Conservation (phyloP, 2,113 vertebrate species). For the Oryzias woworae region DNA sequence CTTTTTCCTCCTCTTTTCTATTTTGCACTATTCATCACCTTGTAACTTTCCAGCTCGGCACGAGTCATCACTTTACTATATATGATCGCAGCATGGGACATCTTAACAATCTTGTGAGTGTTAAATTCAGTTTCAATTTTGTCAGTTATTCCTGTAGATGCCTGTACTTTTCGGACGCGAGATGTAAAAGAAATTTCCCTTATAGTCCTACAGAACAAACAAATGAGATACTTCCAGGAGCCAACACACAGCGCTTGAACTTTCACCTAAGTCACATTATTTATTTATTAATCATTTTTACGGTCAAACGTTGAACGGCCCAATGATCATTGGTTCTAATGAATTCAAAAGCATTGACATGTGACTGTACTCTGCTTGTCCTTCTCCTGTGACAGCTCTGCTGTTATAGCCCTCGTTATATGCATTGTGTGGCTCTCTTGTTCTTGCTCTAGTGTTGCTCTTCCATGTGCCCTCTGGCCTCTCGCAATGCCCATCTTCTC, state of each 20-base stretch:
- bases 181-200: background rate
- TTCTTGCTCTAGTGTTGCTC: slow-evolving; percentile 30
- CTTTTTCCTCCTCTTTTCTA: too few relatives aligned
- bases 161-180: background rate
- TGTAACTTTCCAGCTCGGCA: too few relatives aligned
- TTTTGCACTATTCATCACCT: too few relatives aligned
- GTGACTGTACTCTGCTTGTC: slow-evolving; percentile 58
- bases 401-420: slow-evolving; percentile 46
- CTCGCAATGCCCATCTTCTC: background rate
- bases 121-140: too few relatives aligned
- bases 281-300: background rate
- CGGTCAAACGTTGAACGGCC: slow-evolving; percentile 55
- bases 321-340: slow-evolving; percentile 71
- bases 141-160: too few relatives aligned
- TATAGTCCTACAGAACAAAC: background rate
- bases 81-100: too few relatives aligned
- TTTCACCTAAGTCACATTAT: background rate
- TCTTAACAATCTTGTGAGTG: too few relatives aligned
- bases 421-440: slow-evolving; percentile 36
- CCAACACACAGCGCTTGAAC: too few relatives aligned
- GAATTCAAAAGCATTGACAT: slow-evolving; percentile 75
- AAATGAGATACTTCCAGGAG: background rate
- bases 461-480: slow-evolving; percentile 35
- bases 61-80: too few relatives aligned
- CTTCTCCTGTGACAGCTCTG: slow-evolving; percentile 58